phyloP scores from a whole-genome alignment of 2,113 vertebrate species.

The Anolis sagrei region DNA sequence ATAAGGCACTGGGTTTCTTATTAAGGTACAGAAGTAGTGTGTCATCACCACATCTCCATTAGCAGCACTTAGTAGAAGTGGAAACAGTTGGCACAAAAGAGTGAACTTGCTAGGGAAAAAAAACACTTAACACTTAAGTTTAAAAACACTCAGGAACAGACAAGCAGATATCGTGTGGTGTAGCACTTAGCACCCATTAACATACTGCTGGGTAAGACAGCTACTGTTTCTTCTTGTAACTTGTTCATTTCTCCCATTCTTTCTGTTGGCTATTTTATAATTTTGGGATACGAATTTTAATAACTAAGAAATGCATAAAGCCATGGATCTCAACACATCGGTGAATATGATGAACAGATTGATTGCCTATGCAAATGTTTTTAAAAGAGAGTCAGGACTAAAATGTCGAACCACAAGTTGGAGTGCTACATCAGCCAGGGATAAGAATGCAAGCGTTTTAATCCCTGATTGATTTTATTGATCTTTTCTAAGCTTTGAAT shows the following conservation, averaged over 20 bases:
- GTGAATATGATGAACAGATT: neutral
- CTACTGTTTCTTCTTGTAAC: neutral
- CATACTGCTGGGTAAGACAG: constrained; percentile 14
- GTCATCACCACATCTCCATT: constrained; percentile 24
- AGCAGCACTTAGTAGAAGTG: constrained; percentile 9
- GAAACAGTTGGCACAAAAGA: constrained; percentile 6
- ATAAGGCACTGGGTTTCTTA: neutral
- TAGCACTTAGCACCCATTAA: constrained; percentile 25
- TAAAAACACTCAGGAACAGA: constrained; percentile 8
- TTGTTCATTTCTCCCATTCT: neutral
- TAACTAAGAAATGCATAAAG: neutral
- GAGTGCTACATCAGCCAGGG: too few species aligned
- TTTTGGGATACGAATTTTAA: constrained; percentile 14
- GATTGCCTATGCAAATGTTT: neutral
- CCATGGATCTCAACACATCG: neutral
- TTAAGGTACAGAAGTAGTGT: neutral
- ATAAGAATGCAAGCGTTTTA: too few species aligned
- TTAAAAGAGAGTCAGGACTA: neutral
- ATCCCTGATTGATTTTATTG: neutral
- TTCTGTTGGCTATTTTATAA: neutral
- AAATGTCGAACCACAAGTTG: neutral
- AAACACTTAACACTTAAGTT: constrained; percentile 14
- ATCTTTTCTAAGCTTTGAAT: neutral
- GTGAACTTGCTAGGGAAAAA: constrained; percentile 16
- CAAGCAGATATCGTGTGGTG: constrained; percentile 3